Conservation (phyloP, 1,140 invertebrate genomes). For the Meloidogyne floridensis region DNA sequence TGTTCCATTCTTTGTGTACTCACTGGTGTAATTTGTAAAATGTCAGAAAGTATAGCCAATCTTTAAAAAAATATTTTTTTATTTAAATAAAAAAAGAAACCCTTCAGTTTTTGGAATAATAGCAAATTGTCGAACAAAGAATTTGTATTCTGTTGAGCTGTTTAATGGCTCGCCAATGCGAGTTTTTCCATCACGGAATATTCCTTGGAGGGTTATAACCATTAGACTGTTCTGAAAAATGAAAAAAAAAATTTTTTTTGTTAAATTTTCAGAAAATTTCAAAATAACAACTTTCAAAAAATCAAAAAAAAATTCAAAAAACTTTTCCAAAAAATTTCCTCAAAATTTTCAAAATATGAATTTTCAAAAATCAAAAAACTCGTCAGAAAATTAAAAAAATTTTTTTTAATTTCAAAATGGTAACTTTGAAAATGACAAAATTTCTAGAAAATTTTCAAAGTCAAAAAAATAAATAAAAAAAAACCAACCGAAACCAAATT, state of each 20-base stretch:
- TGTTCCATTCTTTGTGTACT: slow-evolving; percentile 40
- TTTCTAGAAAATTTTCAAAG: too few species aligned
- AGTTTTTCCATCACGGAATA: slow-evolving; percentile 49
- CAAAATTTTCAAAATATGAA: too few species aligned
- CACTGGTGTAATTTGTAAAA: slow-evolving; percentile 33
- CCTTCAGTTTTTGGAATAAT: slow-evolving; percentile 70
- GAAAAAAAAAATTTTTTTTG: background rate
- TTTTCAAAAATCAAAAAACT: too few species aligned
- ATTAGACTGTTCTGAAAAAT: slow-evolving; percentile 44
- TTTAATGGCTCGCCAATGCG: background rate
- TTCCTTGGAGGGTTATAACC: slow-evolving; percentile 47
- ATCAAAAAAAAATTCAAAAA: too few species aligned
- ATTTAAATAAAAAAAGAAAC: background rate
- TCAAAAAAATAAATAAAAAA: background rate
- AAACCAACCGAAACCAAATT: slow-evolving; percentile 34
- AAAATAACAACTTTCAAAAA: background rate
- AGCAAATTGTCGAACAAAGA: slow-evolving; percentile 48
- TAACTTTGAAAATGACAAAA: too few species aligned
- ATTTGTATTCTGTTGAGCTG: slow-evolving; percentile 27
- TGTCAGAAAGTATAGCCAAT: slow-evolving; percentile 34
- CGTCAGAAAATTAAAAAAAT: too few species aligned
- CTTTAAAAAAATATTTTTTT: background rate
- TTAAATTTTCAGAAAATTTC: background rate
- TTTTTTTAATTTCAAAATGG: too few species aligned
- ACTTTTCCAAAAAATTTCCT: too few species aligned